Percentiles rank a stretch among this genome's conserved stretches.
phyloP scores from a whole-genome alignment of 1,140 invertebrate genomes.

The Tribolium castaneum region DNA sequence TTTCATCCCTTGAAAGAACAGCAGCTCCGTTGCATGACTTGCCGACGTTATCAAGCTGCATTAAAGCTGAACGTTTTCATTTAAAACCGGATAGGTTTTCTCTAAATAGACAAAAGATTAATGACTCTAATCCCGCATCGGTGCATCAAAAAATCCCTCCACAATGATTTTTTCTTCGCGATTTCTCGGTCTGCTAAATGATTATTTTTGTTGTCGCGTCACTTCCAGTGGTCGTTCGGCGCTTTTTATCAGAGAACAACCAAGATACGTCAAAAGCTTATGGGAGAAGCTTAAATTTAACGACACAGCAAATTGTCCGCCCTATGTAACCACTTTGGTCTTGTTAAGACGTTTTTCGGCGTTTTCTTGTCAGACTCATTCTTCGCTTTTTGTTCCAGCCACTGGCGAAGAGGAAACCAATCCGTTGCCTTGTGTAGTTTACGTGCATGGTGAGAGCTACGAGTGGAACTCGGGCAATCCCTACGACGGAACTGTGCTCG shows the following conservation, averaged over 20 bases:
- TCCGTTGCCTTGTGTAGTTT: constrained; percentile 80
- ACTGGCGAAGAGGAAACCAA: constrained; percentile 60
- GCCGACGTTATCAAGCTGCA: neutral
- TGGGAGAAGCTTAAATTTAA: constrained; percentile 39
- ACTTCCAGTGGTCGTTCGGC: constrained; percentile 13
- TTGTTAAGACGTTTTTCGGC: constrained; percentile 30
- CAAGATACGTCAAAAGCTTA: constrained; percentile 35
- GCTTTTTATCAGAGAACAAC: constrained; percentile 21
- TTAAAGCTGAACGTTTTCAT: constrained; percentile 1
- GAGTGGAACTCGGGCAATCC: constrained; percentile 95
- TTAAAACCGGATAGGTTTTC: neutral
- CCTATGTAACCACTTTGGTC: constrained; percentile 28
- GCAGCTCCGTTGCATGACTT: neutral
- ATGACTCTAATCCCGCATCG: neutral
- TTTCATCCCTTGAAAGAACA: neutral
- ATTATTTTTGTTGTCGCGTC: constrained; percentile 27
- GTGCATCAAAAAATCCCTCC: neutral
- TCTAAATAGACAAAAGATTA: neutral
- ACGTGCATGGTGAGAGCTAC: constrained; percentile 95
- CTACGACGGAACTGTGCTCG: constrained; percentile 92
- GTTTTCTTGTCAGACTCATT: constrained; percentile 18
- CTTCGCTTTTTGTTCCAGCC: constrained; percentile 54
- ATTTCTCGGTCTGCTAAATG: constrained; percentile 17
- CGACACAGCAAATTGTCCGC: constrained; percentile 34
- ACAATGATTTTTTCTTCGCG: constrained; percentile 3